Conservation (phyloP, 2,113 vertebrate species). For the Alouatta palliata region DNA sequence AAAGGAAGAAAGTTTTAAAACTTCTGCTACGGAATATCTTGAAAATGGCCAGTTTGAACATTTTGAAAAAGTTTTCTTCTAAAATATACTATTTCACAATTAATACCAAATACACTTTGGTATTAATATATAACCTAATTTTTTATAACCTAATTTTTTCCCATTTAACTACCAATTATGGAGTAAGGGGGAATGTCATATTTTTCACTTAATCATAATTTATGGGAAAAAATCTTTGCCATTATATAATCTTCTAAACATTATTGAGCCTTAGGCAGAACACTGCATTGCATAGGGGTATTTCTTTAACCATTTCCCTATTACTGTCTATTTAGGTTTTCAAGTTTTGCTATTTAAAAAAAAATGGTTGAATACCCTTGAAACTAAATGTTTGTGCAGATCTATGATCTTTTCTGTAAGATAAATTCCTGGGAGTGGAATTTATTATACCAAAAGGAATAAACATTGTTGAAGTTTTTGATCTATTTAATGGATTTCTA, state of each 20-base stretch:
- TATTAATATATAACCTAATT: no score
- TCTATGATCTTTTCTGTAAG: neutral
- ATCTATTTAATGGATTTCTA: neutral
- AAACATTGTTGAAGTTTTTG: conserved; percentile 22
- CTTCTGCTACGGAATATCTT: neutral
- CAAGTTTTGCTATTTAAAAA: neutral
- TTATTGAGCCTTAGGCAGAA: neutral
- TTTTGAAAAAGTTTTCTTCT: conserved; percentile 10
- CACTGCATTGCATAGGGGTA: neutral
- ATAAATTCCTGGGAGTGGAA: neutral
- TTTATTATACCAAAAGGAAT: neutral
- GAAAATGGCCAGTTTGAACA: neutral
- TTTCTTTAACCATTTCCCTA: neutral
- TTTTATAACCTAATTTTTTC: neutral
- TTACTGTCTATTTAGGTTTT: conserved; percentile 20
- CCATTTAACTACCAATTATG: neutral
- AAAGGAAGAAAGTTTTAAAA: neutral
- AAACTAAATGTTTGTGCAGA: neutral
- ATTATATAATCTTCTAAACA: conserved; percentile 5
- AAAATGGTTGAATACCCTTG: neutral
- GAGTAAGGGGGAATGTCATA: neutral
- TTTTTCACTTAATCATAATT: neutral
- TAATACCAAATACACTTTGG: no score
- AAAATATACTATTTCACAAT: conserved; percentile 22
- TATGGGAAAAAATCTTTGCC: neutral